phyloP scores from a whole-genome alignment of 2,888 invertebrate genomes.

The Dryadula phaetusa region DNA sequence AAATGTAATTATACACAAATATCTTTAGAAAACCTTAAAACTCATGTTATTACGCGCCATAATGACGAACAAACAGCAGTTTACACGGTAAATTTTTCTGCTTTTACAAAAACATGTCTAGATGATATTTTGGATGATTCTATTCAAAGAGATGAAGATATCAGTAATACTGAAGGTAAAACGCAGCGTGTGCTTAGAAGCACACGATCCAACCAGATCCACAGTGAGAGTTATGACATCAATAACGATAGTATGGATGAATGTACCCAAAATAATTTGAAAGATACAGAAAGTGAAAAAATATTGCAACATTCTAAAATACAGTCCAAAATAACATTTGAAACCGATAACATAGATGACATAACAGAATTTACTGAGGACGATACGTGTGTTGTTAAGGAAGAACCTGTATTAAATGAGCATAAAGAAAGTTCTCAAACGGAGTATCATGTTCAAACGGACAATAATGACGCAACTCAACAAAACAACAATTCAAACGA shows the following conservation, averaged over 20 bases:
- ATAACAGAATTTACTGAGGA: slow-evolving; percentile 40
- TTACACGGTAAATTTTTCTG: slow-evolving; percentile 69
- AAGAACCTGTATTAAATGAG: slow-evolving; percentile 26
- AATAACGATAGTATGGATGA: slow-evolving; percentile 53
- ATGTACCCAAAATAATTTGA: slow-evolving; percentile 21
- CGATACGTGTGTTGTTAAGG: slow-evolving; percentile 27
- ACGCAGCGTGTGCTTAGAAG: slow-evolving; percentile 57
- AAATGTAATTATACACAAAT: slow-evolving; percentile 90
- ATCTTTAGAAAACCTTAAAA: slow-evolving; percentile 83
- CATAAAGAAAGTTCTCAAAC: slow-evolving; percentile 12
- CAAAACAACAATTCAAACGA: slow-evolving; percentile 40
- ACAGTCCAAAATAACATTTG: slow-evolving; percentile 69
- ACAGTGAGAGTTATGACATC: slow-evolving; percentile 54
- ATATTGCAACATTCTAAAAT: slow-evolving; percentile 46
- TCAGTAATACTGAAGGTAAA: slow-evolving; percentile 39
- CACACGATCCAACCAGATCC: slow-evolving; percentile 56
- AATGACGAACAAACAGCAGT: slow-evolving; percentile 75
- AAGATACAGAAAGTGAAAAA: slow-evolving; percentile 25
- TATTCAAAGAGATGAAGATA: slow-evolving; percentile 21
- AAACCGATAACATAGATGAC: slow-evolving; percentile 59
- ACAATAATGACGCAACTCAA: slow-evolving; percentile 13
- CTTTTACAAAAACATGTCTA: slow-evolving; percentile 60
- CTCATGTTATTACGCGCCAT: slow-evolving; percentile 86
- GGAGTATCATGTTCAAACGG: neutral
- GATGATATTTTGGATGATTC: slow-evolving; percentile 51